phyloP scores from a whole-genome alignment of 30 jellyfish, hydroid and myxozoan genomes.

The Cassiopea andromeda region DNA sequence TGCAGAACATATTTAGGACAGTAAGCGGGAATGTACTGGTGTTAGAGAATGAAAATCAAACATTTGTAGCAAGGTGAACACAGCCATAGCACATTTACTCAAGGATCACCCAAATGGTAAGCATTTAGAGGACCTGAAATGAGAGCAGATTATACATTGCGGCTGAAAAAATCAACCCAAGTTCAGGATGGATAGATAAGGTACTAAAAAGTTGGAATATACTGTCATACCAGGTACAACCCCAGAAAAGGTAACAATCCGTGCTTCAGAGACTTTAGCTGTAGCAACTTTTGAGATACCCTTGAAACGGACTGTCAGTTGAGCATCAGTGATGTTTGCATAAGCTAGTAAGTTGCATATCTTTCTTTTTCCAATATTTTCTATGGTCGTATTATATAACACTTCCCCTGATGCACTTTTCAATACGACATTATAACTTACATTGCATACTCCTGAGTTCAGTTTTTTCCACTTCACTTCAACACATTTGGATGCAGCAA shows the following conservation, averaged over 20 bases:
- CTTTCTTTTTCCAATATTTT: not conserved
- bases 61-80: too few species aligned
- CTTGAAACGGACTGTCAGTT: conserved; percentile 10
- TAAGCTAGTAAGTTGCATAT: conserved; percentile 15
- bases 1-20: too few species aligned
- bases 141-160: too few species aligned
- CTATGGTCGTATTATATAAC: not conserved
- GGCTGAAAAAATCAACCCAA: not conserved
- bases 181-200: not conserved
- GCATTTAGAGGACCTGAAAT: too few species aligned
- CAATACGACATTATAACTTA: conserved; percentile 8
- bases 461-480: conserved; percentile 11
- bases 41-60: too few species aligned
- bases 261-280: conserved; percentile 7
- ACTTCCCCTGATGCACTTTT: conserved; percentile 5
- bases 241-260: not conserved
- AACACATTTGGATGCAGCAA: not conserved
- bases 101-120: too few species aligned
- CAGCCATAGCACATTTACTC: too few species aligned
- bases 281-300: conserved; percentile 7
- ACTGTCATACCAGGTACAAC: not conserved
- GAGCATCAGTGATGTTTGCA: conserved; percentile 8
- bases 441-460: conserved; percentile 22
- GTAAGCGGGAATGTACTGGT: too few species aligned
- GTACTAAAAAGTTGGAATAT: not conserved